A percentile compares a stretch with the other conserved stretches of the same genome.
phyloP scores from a whole-genome alignment of 2,888 invertebrate species.

The Drosophila kuntzei region DNA sequence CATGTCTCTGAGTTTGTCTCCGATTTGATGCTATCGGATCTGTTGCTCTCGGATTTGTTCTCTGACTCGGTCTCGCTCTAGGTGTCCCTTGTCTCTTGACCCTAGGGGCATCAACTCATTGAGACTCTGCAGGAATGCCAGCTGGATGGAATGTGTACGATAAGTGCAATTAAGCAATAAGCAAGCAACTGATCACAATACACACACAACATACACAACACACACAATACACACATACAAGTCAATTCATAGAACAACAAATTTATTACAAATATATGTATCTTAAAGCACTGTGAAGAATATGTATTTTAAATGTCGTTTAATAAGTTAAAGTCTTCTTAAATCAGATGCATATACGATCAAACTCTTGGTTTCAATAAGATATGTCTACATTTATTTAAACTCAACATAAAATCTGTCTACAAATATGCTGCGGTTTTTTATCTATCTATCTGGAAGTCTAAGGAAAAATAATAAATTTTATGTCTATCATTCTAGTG shows the following conservation, averaged over 20 bases:
- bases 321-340: background rate
- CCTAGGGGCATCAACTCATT: conserved; percentile 40
- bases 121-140: conserved; percentile 31
- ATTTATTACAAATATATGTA: background rate
- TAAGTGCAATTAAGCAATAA: conserved; percentile 51
- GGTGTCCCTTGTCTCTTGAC: conserved; percentile 30
- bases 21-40: background rate
- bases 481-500: no score
- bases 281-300: background rate
- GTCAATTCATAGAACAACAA: background rate
- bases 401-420: no score
- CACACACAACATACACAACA: background rate
- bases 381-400: background rate
- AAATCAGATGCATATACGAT: background rate
- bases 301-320: no score
- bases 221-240: conserved; percentile 8
- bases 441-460: no score
- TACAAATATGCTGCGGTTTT: no score
- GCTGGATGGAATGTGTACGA: conserved; percentile 47
- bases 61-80: conserved; percentile 9
- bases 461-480: no score
- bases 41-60: conserved; percentile 4
- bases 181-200: conserved; percentile 20
- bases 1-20: background rate
- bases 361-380: no score